A percentile compares a stretch with the other conserved stretches of the same genome.
Evolutionary conservation across 2,888 invertebrate genomes (phyloP).

Genomic region (Latrodectus elegans): DNA sequence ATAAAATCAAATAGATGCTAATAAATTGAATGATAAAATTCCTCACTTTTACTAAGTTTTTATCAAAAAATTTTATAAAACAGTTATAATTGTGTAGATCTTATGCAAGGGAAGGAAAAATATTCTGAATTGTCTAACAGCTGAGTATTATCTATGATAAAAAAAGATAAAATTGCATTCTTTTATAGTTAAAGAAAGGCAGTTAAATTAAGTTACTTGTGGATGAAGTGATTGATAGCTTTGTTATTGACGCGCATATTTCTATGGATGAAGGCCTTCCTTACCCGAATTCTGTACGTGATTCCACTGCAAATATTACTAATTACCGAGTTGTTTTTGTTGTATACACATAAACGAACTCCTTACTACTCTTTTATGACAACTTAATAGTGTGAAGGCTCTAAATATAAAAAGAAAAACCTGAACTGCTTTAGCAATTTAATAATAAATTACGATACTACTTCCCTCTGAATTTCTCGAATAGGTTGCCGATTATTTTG

Average conservation of each 20-base stretch:
- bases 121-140: too few species aligned
- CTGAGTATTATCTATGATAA: too few species aligned
- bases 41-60: too few species aligned
- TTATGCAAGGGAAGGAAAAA: too few species aligned
- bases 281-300: background rate
- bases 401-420: background rate
- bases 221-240: background rate
- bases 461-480: background rate
- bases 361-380: conserved; percentile 2
- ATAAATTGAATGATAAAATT: too few species aligned
- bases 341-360: background rate
- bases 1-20: too few species aligned
- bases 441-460: background rate
- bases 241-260: background rate
- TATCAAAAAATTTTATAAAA: too few species aligned
- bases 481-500: background rate
- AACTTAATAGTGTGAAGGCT: conserved; percentile 1
- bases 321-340: background rate
- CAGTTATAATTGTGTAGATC: too few species aligned
- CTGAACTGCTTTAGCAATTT: background rate
- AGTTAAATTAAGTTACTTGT: background rate
- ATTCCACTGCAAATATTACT: background rate
- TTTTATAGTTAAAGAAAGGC: too few species aligned
- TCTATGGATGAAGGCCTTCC: background rate
- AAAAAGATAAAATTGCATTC: too few species aligned